Conservation (phyloP, 2,113 vertebrate species). For the Quiscalus mexicanus region DNA sequence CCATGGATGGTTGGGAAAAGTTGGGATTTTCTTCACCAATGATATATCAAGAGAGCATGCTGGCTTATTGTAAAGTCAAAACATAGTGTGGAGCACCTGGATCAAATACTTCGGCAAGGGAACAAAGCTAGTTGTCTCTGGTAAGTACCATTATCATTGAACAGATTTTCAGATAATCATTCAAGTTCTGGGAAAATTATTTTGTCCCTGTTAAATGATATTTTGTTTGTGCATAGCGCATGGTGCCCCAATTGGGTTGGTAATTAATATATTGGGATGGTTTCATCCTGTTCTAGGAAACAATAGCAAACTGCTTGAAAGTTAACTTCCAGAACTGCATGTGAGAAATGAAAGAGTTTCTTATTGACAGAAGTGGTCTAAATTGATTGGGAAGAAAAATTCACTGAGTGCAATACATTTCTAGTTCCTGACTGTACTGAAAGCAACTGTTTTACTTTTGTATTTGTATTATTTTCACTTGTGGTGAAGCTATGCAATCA, state of each 20-base stretch:
- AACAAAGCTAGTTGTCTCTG: slow-evolving; percentile 28
- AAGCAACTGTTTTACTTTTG: background rate
- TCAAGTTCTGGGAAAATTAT: background rate
- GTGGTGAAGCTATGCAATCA: background rate
- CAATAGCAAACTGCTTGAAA: background rate
- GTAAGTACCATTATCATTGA: slow-evolving; percentile 14
- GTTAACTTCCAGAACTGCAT: background rate
- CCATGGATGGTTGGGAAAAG: fast-evolving
- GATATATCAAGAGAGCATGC: background rate
- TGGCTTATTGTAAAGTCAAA: slow-evolving; percentile 30
- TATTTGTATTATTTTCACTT: background rate
- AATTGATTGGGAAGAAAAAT: background rate
- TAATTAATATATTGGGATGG: background rate
- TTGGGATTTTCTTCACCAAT: background rate
- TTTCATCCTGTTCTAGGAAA: background rate
- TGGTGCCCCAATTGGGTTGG: background rate
- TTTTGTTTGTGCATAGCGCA: background rate
- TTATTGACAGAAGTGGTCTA: background rate
- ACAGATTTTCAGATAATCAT: background rate
- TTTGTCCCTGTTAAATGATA: background rate
- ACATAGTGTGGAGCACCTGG: background rate
- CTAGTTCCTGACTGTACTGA: background rate
- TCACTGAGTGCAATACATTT: background rate
- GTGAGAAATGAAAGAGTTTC: background rate
- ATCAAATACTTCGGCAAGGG: background rate